Percentiles rank a stretch among this genome's conserved stretches.
These are phyloP conservation scores for Cercopithecus mona DNA, from an alignment of 2,113 vertebrate genomes.

Conservation along the genomic window DNA sequence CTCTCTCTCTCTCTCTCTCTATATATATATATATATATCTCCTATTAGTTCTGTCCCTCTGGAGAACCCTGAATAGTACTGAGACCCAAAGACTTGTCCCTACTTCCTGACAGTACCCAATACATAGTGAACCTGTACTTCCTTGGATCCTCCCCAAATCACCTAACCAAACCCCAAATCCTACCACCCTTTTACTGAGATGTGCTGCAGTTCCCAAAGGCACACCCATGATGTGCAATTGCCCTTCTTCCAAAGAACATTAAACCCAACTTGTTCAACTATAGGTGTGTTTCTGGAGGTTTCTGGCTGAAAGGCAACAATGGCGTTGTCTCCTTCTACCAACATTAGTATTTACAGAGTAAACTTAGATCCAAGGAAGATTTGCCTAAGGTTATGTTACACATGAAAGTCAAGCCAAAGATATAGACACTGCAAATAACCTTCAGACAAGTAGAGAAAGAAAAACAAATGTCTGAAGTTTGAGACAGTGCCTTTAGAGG, in stretches of 20 bases:
- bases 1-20: too few species aligned
- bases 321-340: not conserved
- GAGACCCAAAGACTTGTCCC: not conserved
- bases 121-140: not conserved
- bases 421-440: not conserved
- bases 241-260: not conserved
- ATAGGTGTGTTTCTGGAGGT: not conserved
- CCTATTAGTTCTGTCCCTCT: too few species aligned
- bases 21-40: too few species aligned
- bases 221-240: rapidly evolving
- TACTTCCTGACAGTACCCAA: not conserved
- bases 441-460: not conserved
- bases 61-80: too few species aligned
- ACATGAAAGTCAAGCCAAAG: not conserved
- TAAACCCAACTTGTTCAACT: not conserved
- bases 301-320: not conserved
- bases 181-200: not conserved
- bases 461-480: not conserved
- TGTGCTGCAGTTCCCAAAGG: not conserved
- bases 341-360: not conserved
- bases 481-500: not conserved
- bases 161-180: not conserved
- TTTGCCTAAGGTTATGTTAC: not conserved
- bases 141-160: not conserved
- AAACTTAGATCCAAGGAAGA: not conserved